Evolutionary conservation across 2,113 vertebrate genomes (phyloP), one percentile per base, ranked within the genome.

Genomic region (Oostethus manadensis): DNA sequence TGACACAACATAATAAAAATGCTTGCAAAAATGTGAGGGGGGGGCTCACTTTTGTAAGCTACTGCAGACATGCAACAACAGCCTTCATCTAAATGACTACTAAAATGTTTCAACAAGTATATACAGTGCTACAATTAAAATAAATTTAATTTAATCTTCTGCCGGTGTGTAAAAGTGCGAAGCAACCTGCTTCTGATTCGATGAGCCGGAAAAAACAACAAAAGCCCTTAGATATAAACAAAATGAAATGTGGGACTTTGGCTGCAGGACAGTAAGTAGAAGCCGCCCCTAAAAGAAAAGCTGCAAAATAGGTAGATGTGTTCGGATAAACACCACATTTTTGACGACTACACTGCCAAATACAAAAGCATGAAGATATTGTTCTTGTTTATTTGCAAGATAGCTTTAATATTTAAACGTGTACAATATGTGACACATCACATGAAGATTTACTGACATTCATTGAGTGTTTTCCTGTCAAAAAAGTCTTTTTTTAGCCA

Each of bases 321-420:
- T 58, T 76, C 29, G 68, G 62, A 83, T 70, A 65, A 78, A 51
- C 17, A 74, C 64, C 62, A 43, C 61, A 66, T 42, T 42, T 82
- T 75, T 79, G 78, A 80, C 77, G 58, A 74, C 62, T 5, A 74
- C 68, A 54, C 68, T 76, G 71, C 73, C 75, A 66, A 70, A 69
- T 51, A 68, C 74, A 74, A 76, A 76, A 72, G 64, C 71, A 46
- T 76, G 59, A 61, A 76, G 77, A 78, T 82, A 83, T n/a, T n/a
- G n/a, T n/a, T n/a, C 60, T 66, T 51, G 2, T 55, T 51, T 66
- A 44, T 54, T 61, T 26, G 18, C 11, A 50, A 16, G 10, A 29
- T 9, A 29, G 14, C 13, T 26, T 23, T 26, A 15, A 50, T 16
- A 26, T 15, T 50, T 50, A 16, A 14, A 29, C 17, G n/a, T 45